Base-by-base conservation (phyloP, 2,113 vertebrate genomes). In the Microtus richardsoni region DNA sequence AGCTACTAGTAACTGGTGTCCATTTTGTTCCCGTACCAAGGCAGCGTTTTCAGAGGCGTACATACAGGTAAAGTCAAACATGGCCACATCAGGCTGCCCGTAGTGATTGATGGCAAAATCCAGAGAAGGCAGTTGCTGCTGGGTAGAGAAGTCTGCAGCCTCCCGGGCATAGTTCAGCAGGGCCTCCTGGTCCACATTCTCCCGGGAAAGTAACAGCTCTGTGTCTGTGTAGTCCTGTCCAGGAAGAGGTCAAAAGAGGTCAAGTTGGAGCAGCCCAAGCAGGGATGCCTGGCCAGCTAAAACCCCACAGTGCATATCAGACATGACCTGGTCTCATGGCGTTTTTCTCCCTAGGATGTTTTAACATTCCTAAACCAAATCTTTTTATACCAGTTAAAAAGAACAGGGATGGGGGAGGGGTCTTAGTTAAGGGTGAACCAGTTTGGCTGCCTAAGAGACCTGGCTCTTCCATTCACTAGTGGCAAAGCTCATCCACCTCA, bases 41-140 rank as follows among this genome's bases (percentile, higher is more conserved):
- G 99, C 99, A 0, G 99, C 99, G 0, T 99, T 99, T 98, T 99
- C 99, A 0, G 99, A 99, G 0, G 99, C 99, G 0, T 99, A 99
- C 99, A 99, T 99, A 98, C 99, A 99, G 0, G 99, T 99, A 98
- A 99, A 99, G 98, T 99, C 99, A 44, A 99, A 99, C 99, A 99
- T 99, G 97, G 99, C 99, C 64, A 99, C 99, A 1, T 99, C 99
- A 0, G 99, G 99, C 98, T 99, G 99, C 44, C 99, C 99, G 0
- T 99, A 99, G 97, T 99, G 99, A 97, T 99, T 99, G 98, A 99
- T 99, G 98, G 99, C 99, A 1, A 99, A 99, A 95, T 99, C 99
- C 97, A 99, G 98, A 0, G 98, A 98, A 0, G 99, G 99, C 97
- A 99, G 98, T 98, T 99, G 99, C 89, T 99, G 99, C 97, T 99